phyloP scores from a whole-genome alignment of 2,113 vertebrate genomes.

The Hippocampus guttulatus region DNA sequence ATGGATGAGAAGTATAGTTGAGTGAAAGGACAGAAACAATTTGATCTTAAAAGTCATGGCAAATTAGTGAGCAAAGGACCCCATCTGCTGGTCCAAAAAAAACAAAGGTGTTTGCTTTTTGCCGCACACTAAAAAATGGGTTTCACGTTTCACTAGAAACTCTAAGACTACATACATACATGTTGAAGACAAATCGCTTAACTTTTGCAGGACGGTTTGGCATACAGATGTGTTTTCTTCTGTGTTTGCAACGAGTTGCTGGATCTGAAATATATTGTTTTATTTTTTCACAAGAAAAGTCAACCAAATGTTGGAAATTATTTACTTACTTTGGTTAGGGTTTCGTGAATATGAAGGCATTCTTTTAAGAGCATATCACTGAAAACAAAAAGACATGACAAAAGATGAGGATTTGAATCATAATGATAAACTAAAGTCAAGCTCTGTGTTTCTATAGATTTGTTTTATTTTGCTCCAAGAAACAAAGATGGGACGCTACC shows the following conservation, averaged over 20 bases:
- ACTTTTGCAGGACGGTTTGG: slow-evolving; percentile 71
- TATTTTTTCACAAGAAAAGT: neutral
- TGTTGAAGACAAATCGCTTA: slow-evolving; percentile 73
- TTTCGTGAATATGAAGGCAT: slow-evolving; percentile 73
- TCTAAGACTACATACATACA: slow-evolving; percentile 67
- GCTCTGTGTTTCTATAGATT: slow-evolving; percentile 1
- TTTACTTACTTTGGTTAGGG: slow-evolving; percentile 79
- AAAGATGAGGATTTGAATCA: neutral
- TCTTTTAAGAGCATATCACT: slow-evolving; percentile 79
- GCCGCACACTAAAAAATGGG: neutral
- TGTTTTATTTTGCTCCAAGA: neutral
- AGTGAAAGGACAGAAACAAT: slow-evolving; percentile 12
- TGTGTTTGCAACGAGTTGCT: slow-evolving; percentile 71
- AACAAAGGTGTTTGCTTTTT: neutral
- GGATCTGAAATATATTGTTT: slow-evolving; percentile 71
- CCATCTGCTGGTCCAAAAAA: slow-evolving; percentile 43
- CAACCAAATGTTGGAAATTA: neutral
- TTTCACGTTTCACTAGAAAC: neutral
- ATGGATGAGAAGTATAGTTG: slow-evolving; percentile 1
- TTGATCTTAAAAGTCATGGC: neutral
- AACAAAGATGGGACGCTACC: slow-evolving; percentile 62
- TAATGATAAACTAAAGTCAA: neutral
- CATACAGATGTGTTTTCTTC: slow-evolving; percentile 71
- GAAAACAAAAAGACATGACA: slow-evolving; percentile 33
- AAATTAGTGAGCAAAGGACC: slow-evolving; percentile 10